These are phyloP conservation scores for Phyto melanocephala DNA, from an alignment of 2,888 invertebrate species.

Conservation along the genomic window DNA sequence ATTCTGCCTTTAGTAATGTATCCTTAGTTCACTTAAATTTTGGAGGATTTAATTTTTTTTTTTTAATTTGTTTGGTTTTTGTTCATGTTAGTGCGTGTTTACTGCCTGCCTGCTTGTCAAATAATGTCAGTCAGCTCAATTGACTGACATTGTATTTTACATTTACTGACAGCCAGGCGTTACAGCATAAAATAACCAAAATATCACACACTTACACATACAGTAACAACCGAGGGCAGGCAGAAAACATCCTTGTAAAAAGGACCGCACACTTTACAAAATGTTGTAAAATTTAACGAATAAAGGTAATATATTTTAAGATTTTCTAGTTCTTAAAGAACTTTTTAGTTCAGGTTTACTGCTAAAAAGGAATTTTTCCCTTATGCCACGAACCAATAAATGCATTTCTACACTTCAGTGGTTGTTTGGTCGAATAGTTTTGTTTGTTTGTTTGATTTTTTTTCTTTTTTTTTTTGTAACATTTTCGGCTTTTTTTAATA, in stretches of 20 bases:
- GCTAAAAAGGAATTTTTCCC: neutral
- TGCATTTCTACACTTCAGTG: slow-evolving; percentile 56
- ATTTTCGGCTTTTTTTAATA: slow-evolving; percentile 15
- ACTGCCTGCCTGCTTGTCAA: neutral
- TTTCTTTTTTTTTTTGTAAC: neutral
- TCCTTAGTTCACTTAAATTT: neutral
- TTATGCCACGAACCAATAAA: slow-evolving; percentile 52
- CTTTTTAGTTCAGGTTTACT: neutral
- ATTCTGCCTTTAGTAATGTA: too few relatives aligned
- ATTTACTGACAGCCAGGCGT: slow-evolving; percentile 61
- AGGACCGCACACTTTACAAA: neutral
- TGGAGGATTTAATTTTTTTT: too few relatives aligned
- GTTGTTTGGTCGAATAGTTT: slow-evolving; percentile 59
- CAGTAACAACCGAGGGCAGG: neutral
- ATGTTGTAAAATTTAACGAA: neutral
- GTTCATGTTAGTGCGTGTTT: slow-evolving; percentile 1
- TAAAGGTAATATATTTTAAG: neutral
- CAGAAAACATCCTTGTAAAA: neutral
- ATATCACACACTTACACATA: neutral
- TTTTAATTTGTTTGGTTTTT: neutral
- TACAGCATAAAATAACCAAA: slow-evolving; percentile 51
- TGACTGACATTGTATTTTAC: slow-evolving; percentile 60
- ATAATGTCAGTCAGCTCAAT: slow-evolving; percentile 3
- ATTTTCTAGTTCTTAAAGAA: neutral
- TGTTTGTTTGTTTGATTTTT: slow-evolving; percentile 8